Evolutionary conservation across 2,888 invertebrate genomes (phyloP), one percentile per base, ranked within the genome.

Genomic region (Clitarchus hookeri): DNA sequence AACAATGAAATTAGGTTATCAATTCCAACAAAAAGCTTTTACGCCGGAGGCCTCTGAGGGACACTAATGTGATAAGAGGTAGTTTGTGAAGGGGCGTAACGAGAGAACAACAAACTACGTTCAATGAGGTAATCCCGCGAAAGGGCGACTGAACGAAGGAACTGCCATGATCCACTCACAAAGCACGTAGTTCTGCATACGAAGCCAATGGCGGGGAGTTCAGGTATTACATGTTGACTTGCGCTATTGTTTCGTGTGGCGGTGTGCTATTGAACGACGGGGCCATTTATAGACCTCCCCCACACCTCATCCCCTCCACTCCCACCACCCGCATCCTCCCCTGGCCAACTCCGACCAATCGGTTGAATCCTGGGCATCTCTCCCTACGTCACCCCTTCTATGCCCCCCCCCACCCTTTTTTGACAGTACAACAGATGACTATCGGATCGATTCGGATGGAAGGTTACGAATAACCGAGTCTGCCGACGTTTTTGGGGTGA

Each of bases 361-460:
- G 65, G n/a, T 23, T 65, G 65, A n/a, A n/a, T 65, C 65, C 65
- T 65, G 65, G 48, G 65, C 65, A n/a, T 65, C 65, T n/a, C 65
- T 53, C 53, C 53, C 53, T 19, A 2, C 53, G 13, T 8, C 53
- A 2, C 53, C 53, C 53, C 53, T 53, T 19, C 19, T 1, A 16
- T 53, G 2, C 3, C 65, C 65, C 48, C 48, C 3, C 16, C 12
- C 48, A 6, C 48, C 48, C 48, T 48, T 48, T 48, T 8, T 65
- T 65, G 19, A 23, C 65, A 65, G 65, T 23, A 65, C 65, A 65
- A 65, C 65, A 65, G 65, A 65, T 65, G 65, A 65, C 65, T 65
- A 65, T 65, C 65, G 65, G 65, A 65, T 65, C 65, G 65, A 65
- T 65, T 65, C 65, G 65, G 65, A 65, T 65, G 65, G 65, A 65